These are phyloP conservation scores for Eurystomus glaucurus DNA, from an alignment of 2,797 vertebrate genomes.

Conservation along the genomic window DNA sequence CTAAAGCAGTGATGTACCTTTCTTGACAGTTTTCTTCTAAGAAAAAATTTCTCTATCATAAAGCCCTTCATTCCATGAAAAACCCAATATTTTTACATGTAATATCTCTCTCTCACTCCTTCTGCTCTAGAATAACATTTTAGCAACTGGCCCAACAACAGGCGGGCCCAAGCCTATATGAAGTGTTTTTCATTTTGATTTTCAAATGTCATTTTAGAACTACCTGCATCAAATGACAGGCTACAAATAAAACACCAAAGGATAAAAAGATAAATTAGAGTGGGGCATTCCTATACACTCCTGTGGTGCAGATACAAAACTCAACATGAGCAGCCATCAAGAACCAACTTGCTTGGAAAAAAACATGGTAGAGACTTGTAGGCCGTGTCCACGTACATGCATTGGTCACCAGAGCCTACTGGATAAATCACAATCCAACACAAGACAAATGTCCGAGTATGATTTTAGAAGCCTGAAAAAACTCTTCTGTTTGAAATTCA, in stretches of 20 bases:
- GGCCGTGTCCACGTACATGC: background rate
- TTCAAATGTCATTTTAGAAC: background rate
- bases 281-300: background rate
- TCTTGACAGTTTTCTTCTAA: background rate
- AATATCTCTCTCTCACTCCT: background rate
- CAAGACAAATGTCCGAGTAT: background rate
- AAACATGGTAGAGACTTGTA: background rate
- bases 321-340: background rate
- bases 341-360: background rate
- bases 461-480: background rate
- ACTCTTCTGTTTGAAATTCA: background rate
- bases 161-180: background rate
- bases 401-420: accelerated
- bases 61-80: background rate
- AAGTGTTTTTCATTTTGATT: background rate
- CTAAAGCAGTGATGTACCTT: background rate
- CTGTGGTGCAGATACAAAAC: accelerated
- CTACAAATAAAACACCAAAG: background rate
- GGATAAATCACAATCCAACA: background rate
- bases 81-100: accelerated
- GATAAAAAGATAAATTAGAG: background rate
- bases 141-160: background rate
- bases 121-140: background rate
- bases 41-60: background rate
- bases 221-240: background rate